Conservation (phyloP, 2,888 invertebrate species). For the Koerneria pararmatus region DNA sequence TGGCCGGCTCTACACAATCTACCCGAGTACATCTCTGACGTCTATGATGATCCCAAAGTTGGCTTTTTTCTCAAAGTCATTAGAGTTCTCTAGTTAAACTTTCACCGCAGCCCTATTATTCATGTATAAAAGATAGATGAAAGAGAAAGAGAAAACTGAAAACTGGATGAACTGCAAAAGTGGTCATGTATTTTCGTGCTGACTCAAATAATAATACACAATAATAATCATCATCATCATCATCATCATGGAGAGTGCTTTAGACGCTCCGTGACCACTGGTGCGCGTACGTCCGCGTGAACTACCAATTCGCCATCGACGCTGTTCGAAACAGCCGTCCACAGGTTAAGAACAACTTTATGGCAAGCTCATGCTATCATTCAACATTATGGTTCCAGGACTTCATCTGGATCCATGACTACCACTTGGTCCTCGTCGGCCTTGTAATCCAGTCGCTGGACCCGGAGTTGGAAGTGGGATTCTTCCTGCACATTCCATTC, state of each 20-base stretch:
- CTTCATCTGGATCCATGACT: slow-evolving; percentile 88
- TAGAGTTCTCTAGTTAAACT: too few species aligned
- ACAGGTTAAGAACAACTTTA: slow-evolving; percentile 29
- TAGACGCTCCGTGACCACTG: slow-evolving; percentile 46
- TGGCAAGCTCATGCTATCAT: background rate
- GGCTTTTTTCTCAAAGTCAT: too few species aligned
- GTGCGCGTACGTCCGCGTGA: slow-evolving; percentile 57
- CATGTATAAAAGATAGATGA: too few species aligned
- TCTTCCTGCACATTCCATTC: slow-evolving; percentile 90
- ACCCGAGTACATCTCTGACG: slow-evolving; percentile 58
- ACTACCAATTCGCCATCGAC: slow-evolving; percentile 59
- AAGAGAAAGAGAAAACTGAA: background rate
- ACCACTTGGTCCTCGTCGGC: slow-evolving; percentile 85
- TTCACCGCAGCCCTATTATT: too few species aligned
- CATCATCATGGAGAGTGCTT: too few species aligned
- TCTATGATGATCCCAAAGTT: slow-evolving; percentile 52
- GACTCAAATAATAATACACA: too few species aligned
- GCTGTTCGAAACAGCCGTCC: slow-evolving; percentile 58
- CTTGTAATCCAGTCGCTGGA: slow-evolving; percentile 78
- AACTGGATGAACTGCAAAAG: too few species aligned
- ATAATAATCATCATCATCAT: too few species aligned
- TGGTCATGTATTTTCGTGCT: too few species aligned
- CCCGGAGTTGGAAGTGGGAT: slow-evolving; percentile 68
- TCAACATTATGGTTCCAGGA: slow-evolving; percentile 62
- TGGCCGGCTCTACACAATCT: slow-evolving; percentile 60